phyloP scores from a whole-genome alignment of 2,113 vertebrate genomes.

The Colius striatus region DNA sequence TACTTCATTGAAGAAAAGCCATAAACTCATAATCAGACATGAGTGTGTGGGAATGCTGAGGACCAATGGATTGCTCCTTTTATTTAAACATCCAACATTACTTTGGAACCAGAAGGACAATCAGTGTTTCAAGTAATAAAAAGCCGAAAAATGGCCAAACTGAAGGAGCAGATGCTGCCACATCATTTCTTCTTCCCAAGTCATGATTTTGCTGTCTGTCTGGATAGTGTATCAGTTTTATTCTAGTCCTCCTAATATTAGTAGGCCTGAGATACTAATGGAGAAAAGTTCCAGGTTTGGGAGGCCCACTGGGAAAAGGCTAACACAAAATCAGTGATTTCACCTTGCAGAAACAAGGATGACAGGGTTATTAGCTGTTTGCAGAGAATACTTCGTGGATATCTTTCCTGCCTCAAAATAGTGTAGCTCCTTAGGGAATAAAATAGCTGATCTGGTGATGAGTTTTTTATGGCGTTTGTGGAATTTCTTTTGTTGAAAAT shows the following conservation, averaged over 20 bases:
- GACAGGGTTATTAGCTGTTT: not conserved
- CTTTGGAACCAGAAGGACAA: not conserved
- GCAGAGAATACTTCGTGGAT: not conserved
- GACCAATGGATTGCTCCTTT: not conserved
- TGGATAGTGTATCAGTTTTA: not conserved
- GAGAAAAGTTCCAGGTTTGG: not conserved
- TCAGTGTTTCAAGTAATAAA: not conserved
- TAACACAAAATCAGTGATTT: not conserved
- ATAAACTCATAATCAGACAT: not conserved
- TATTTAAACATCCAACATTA: not conserved
- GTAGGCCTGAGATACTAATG: not conserved
- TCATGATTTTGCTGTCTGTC: not conserved
- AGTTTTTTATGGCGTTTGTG: not conserved
- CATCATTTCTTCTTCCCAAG: not conserved
- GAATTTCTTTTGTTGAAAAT: not conserved
- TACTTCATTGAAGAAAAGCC: not conserved
- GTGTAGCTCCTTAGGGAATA: not conserved
- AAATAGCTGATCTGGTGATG: not conserved
- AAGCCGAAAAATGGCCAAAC: not conserved
- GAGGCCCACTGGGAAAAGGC: not conserved
- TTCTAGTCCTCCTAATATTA: not conserved
- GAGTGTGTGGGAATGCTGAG: not conserved
- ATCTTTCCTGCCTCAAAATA: not conserved
- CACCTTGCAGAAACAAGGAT: not conserved
- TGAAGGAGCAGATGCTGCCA: not conserved